Base-by-base conservation (phyloP, 2,113 vertebrate genomes). In the Chaetops frenatus region DNA sequence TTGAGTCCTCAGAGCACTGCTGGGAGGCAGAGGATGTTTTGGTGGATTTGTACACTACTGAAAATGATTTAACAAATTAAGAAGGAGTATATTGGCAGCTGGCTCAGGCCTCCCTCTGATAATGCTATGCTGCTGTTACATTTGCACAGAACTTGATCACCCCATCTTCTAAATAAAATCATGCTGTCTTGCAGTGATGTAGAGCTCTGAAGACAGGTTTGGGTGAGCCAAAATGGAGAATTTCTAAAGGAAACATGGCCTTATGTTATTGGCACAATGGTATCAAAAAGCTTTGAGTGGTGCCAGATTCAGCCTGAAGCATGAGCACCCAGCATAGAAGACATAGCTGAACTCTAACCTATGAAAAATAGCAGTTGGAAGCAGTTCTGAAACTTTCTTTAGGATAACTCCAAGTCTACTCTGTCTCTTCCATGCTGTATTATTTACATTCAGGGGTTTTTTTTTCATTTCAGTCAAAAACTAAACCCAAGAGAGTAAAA, bases 401-500 rank as follows among this genome's bases (percentile, higher is more conserved):
- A 44, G 7, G 7, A 9, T 66, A 95, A 7, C 4, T 91, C 60
- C 28, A 40, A 50, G 16, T 69, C 42, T 83, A 2, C 47, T 82
- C 27, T 78, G 25, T 56, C 23, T 86, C 23, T 81, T 85, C 36
- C 11, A 0, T 71, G 67, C 57, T 44, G 12, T 64, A 20, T 80
- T 53, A 58, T n/a, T 83, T 47, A 62, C 76, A 50, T 40, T 33
- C 23, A 31, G 53, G 29, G 2, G 27, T 91, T 87, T 90, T 76
- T 76, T 40, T 93, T 82, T 42, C 12, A 70, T 94, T 94, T 64
- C 97, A 99, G 99, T 97, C 97, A 84, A 99, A 98, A 97, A 97
- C 95, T 35, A 99, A 98, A 91, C 98, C 98, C 54, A 98, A 99
- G 97, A 97, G 99, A 66, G 99, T 99, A 72, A 99, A 99, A 97